A percentile compares a stretch with the other conserved stretches of the same genome.
phyloP scores from a whole-genome alignment of 53 echinoderm and acorn worm species.

The Echinarachnius parma region DNA sequence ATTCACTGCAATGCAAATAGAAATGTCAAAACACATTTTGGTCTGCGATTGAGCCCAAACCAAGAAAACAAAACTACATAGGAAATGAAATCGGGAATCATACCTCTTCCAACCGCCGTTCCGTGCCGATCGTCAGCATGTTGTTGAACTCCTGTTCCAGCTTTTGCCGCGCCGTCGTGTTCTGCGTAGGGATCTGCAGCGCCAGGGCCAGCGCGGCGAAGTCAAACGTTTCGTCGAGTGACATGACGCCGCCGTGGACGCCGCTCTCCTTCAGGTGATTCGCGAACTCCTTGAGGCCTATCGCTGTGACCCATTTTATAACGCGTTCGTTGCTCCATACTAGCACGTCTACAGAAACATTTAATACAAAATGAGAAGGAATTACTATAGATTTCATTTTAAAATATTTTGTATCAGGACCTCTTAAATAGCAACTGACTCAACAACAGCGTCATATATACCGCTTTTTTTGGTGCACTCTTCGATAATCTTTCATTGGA shows the following conservation, averaged over 20 bases:
- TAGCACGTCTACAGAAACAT: constrained; percentile 76
- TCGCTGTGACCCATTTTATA: constrained; percentile 87
- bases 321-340: constrained; percentile 97
- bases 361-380: background rate
- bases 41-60: background rate
- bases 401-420: no score
- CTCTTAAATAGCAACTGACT: no score
- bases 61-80: background rate
- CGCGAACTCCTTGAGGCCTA: constrained; percentile 94
- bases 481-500: no score
- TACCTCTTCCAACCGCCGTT: constrained; percentile 93
- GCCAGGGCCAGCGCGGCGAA: constrained; percentile 79
- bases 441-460: no score
- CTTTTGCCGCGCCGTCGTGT: constrained; percentile 69
- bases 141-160: constrained; percentile 91
- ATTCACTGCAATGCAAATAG: no score
- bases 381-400: background rate
- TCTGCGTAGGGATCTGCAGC: constrained; percentile 88
- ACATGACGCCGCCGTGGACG: constrained; percentile 80
- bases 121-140: constrained; percentile 75
- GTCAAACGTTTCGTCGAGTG: constrained; percentile 91
- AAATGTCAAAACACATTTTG: no score
- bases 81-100: no score
- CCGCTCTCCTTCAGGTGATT: constrained; percentile 89
- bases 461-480: no score